These are phyloP conservation scores for Phymastichus coffea DNA, from an alignment of 1,140 invertebrate species.

Conservation along the genomic window DNA sequence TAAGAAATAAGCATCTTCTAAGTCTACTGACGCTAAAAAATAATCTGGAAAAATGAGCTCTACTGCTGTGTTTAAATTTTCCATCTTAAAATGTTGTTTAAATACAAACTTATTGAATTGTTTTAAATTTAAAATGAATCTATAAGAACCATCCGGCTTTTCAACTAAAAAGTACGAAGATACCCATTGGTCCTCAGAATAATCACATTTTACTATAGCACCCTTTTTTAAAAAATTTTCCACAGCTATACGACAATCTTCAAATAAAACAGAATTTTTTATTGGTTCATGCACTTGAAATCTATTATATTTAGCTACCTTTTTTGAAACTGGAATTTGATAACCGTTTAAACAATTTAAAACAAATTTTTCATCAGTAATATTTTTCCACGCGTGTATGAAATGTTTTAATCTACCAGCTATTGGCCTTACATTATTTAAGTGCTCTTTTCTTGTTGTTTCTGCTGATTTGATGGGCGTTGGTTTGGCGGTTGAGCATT, in stretches of 20 bases:
- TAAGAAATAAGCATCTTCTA: slow-evolving; percentile 18
- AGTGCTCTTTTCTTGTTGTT: neutral
- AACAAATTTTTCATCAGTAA: slow-evolving; percentile 18
- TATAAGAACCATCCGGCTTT: slow-evolving; percentile 31
- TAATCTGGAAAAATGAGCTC: neutral
- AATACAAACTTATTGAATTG: slow-evolving; percentile 35
- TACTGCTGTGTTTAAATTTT: neutral
- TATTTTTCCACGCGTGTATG: slow-evolving; percentile 7
- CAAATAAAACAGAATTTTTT: too few relatives aligned
- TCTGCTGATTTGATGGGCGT: neutral
- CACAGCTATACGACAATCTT: neutral
- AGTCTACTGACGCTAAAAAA: slow-evolving; percentile 16
- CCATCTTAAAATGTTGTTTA: slow-evolving; percentile 35
- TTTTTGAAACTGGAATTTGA: slow-evolving; percentile 3
- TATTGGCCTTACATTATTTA: neutral
- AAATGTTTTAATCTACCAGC: slow-evolving; percentile 23
- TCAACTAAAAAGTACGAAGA: slow-evolving; percentile 30
- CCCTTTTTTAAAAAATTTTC: slow-evolving; percentile 2
- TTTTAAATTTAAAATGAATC: slow-evolving; percentile 39
- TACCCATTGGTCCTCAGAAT: slow-evolving; percentile 2
- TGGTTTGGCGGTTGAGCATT: too few relatives aligned
- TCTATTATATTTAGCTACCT: neutral
- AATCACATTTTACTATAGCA: slow-evolving; percentile 7
- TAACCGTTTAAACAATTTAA: slow-evolving; percentile 20
- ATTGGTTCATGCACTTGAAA: neutral